Percentiles rank a stretch among this genome's conserved stretches.
Conservation (phyloP, 2,113 vertebrate species). For the Deroptyus accipitrinus region DNA sequence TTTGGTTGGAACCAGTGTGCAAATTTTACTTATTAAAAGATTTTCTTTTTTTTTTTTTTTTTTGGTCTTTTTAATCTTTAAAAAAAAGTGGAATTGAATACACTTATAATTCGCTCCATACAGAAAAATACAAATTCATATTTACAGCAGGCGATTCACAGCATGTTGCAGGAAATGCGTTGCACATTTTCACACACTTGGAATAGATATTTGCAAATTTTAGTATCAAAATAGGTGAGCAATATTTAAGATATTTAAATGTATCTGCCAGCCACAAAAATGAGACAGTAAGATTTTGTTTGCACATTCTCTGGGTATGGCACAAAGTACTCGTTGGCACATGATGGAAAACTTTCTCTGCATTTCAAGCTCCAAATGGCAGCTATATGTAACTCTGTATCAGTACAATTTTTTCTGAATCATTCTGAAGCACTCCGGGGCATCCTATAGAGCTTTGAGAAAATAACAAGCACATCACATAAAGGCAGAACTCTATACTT, state of each 20-base stretch:
- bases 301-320: not conserved
- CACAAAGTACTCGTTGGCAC: not conserved
- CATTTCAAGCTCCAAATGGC: not conserved
- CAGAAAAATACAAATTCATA: not conserved
- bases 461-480: not conserved
- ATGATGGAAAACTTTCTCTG: not conserved
- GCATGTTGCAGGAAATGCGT: not conserved
- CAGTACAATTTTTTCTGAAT: not conserved
- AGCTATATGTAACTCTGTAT: not conserved
- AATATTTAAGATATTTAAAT: not conserved
- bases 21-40: conserved; percentile 15
- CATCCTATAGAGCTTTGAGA: not conserved
- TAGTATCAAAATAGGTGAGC: not conserved
- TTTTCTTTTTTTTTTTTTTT: not conserved
- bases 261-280: not conserved
- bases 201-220: not conserved
- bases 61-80: not conserved
- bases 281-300: not conserved
- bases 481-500: not conserved
- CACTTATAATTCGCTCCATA: not conserved
- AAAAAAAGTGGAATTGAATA: not conserved
- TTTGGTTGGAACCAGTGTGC: conserved; percentile 1
- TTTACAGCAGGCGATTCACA: not conserved
- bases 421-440: not conserved
- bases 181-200: not conserved